Conservation (phyloP, 1,140 invertebrate genomes). For the Doryteuthis pealeii region DNA sequence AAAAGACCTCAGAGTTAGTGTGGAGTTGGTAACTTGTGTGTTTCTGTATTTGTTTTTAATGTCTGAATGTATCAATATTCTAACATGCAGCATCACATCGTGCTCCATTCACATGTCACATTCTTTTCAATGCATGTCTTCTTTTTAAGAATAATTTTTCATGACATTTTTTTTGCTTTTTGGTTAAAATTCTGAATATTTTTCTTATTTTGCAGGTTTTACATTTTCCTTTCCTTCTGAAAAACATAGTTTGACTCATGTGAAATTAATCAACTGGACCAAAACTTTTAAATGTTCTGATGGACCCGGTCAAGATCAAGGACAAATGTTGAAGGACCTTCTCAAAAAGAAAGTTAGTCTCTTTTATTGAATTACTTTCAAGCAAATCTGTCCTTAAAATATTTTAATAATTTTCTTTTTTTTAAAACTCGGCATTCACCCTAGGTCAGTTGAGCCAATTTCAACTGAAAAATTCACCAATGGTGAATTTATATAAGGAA, state of each 20-base stretch:
- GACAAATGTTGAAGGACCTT: conserved; percentile 76
- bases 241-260: conserved; percentile 87
- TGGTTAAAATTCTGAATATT: neutral
- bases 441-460: neutral
- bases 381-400: neutral
- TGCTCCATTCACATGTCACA: too few relatives aligned
- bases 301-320: conserved; percentile 83
- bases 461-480: too few relatives aligned
- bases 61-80: too few relatives aligned
- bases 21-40: too few relatives aligned
- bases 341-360: conserved; percentile 32
- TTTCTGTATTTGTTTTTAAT: too few relatives aligned
- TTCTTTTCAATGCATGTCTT: too few relatives aligned
- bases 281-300: conserved; percentile 88
- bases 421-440: neutral
- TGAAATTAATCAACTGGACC: conserved; percentile 88
- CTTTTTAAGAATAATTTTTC: too few relatives aligned
- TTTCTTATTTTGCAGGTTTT: conserved; percentile 74
- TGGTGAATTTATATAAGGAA: too few relatives aligned
- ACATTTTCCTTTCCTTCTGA: conserved; percentile 96
- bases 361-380: conserved; percentile 29
- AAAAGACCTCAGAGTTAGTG: too few relatives aligned
- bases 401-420: neutral
- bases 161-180: neutral
- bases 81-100: too few relatives aligned